A percentile compares a stretch with the other conserved stretches of the same genome.
These are phyloP conservation scores for Aspiorhynchus laticeps DNA, from an alignment of 2,113 vertebrate genomes.

Conservation along the genomic window DNA sequence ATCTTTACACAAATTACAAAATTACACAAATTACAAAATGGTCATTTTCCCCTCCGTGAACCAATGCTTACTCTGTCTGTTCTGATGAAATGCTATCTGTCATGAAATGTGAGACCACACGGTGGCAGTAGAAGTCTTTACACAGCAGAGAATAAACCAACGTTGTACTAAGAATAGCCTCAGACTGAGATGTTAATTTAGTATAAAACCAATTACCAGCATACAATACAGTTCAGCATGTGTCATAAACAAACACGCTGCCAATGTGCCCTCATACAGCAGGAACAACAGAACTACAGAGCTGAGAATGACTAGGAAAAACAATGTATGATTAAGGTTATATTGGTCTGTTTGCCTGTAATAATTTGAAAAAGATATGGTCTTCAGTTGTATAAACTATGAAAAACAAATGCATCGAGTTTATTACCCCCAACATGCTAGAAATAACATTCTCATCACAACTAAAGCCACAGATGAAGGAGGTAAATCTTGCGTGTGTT, in stretches of 20 bases:
- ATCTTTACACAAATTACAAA: too few species aligned
- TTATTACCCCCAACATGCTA: neutral
- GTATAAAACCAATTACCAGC: neutral
- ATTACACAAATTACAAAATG: too few species aligned
- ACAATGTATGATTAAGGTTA: too few species aligned
- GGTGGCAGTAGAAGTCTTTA: slow-evolving; percentile 44
- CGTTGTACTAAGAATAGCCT: neutral
- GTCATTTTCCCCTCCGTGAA: too few species aligned
- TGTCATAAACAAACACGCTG: neutral
- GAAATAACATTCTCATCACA: neutral
- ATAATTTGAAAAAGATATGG: neutral
- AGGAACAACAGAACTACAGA: neutral
- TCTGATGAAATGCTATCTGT: neutral
- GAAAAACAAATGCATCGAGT: neutral
- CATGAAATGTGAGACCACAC: slow-evolving; percentile 28
- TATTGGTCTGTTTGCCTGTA: neutral
- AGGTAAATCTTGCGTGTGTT: neutral
- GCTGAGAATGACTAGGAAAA: neutral
- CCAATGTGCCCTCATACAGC: neutral
- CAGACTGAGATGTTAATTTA: neutral
- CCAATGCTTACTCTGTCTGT: neutral
- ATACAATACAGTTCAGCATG: neutral
- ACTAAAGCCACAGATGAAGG: neutral
- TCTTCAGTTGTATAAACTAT: neutral
- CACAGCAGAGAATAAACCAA: neutral